Evolutionary conservation across 2,888 invertebrate genomes (phyloP), one percentile per base, ranked within the genome.

Genomic region (Lepeophtheirus nordmannii): DNA sequence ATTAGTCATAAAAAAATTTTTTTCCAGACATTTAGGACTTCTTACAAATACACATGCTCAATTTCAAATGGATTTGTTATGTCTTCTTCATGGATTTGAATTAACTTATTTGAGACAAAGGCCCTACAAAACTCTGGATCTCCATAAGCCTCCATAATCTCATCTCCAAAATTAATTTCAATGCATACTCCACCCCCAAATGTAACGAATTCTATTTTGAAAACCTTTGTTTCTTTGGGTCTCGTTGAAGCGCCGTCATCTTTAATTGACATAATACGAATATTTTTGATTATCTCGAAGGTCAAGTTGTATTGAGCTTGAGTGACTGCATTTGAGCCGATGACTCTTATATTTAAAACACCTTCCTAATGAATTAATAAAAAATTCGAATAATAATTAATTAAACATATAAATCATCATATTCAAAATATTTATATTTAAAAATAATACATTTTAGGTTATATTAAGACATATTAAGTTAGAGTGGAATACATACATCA

Each of bases 171-270:
- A 37, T 30, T 30, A n/a, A 65, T 37, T 17, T 17, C 58, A 12
- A 65, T n/a, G 38, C 65, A 65, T 11, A 58, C 20, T 30, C 65
- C 65, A 38, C 56, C 39, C 37, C 65, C 65, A 30, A 65, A 23
- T 10, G 37, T 53, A n/a, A 58, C 39, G 20, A 65, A 65, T 58
- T 14, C 37, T 10, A 65, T 20, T 9, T 65, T 14, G 37, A 65
- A 37, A 14, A 11, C 17, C 40, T 58, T 65, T 17, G 37, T n/a
- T 12, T 65, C 65, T 17, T 11, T 56, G 3, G 20, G 53, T 17
- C 37, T 38, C 12, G 58, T 38, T 37, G 38, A 20, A 12, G 30
- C 10, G 3, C 20, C 11, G 10, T 38, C 20, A 22, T 65, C 65
- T n/a, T 65, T 56, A 57, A 65, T n/a, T n/a, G 30, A 22, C 10